Evolutionary conservation across 2,797 vertebrate species (phyloP).

Genomic region (Anas flavirostris): DNA sequence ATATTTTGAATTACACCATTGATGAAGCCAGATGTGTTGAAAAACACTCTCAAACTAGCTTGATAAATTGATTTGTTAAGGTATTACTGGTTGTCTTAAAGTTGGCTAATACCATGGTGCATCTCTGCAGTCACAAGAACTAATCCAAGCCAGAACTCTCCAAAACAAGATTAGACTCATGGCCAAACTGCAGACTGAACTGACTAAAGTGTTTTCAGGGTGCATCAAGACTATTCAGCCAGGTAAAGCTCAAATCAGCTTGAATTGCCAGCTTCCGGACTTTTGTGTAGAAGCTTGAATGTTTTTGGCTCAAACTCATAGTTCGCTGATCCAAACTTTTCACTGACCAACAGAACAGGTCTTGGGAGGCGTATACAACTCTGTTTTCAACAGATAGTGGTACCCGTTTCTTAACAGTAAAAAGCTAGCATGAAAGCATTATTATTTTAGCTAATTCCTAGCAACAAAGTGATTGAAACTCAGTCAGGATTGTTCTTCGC

Average conservation of each 20-base stretch:
- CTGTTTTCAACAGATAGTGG: constrained; percentile 11
- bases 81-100: constrained; percentile 42
- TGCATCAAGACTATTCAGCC: constrained; percentile 42
- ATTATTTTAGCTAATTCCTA: constrained; percentile 44
- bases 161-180: constrained; percentile 36
- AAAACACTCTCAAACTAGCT: constrained; percentile 61
- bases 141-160: constrained; percentile 54
- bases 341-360: constrained; percentile 27
- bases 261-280: constrained; percentile 63
- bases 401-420: constrained; percentile 43
- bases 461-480: constrained; percentile 14
- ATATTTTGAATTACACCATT: constrained; percentile 75
- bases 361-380: not conserved
- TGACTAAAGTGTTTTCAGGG: constrained; percentile 19
- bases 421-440: constrained; percentile 36
- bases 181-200: constrained; percentile 52
- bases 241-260: constrained; percentile 73
- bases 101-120: constrained; percentile 23
- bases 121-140: constrained; percentile 62
- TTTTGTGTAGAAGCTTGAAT: constrained; percentile 47
- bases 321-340: constrained; percentile 53
- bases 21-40: constrained; percentile 65
- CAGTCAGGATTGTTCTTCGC: constrained; percentile 9
- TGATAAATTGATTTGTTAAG: constrained; percentile 12
- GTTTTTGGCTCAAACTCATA: constrained; percentile 29